Conservation (phyloP, 2,113 vertebrate species). For the Myiopsitta monachus region DNA sequence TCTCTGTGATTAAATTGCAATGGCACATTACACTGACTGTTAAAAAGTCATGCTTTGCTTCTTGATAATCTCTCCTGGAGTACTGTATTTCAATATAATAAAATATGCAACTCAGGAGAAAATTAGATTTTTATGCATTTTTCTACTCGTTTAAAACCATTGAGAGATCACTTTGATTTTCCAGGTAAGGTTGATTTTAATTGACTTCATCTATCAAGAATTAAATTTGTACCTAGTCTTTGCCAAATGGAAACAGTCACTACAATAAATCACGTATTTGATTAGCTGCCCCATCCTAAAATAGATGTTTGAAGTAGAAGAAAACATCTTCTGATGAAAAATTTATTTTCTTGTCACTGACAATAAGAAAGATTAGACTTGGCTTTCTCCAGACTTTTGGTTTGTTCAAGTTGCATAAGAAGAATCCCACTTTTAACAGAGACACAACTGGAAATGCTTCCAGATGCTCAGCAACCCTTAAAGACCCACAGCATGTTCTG, state of each 20-base stretch:
- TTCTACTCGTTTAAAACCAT: not conserved
- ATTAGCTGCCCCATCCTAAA: not conserved
- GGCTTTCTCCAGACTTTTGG: not conserved
- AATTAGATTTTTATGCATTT: not conserved
- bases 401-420: not conserved
- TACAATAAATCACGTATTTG: not conserved
- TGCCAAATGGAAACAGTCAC: not conserved
- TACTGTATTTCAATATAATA: not conserved
- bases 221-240: not conserved
- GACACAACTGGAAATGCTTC: not conserved
- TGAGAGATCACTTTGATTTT: not conserved
- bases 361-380: not conserved
- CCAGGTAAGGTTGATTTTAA: not conserved
- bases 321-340: not conserved
- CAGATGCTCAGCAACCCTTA: not conserved
- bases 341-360: not conserved
- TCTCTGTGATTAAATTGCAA: not conserved
- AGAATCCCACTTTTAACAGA: not conserved
- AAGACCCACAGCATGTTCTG: not conserved
- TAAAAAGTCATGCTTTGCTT: not conserved
- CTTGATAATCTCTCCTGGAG: not conserved
- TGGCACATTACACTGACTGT: not conserved
- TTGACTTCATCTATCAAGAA: not conserved
- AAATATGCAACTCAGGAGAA: not conserved
- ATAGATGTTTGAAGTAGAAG: not conserved